Conservation (phyloP, 2,888 invertebrate genomes). For the Willowsia nigromaculata region DNA sequence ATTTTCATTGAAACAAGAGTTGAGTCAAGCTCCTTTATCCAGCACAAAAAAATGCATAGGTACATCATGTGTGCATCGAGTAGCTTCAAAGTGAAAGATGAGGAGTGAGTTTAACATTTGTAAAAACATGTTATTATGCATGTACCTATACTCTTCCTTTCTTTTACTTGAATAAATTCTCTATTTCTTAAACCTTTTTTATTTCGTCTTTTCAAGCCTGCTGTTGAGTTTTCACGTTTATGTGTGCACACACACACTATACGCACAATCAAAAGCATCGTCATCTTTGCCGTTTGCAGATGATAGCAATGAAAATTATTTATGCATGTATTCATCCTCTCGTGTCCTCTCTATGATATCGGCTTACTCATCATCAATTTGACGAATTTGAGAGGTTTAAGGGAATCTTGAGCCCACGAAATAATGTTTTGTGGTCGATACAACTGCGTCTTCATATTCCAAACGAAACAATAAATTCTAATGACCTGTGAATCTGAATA, state of each 20-base stretch:
- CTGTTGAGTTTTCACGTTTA: neutral
- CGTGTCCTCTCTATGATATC: constrained; percentile 10
- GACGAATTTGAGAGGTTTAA: constrained; percentile 2
- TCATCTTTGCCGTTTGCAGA: constrained; percentile 5
- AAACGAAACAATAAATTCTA: too few species aligned
- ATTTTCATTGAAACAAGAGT: constrained; percentile 63
- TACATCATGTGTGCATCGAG: neutral
- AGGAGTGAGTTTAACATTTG: neutral
- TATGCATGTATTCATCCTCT: constrained; percentile 3
- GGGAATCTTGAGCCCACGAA: neutral
- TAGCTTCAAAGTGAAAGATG: neutral
- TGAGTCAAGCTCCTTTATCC: neutral
- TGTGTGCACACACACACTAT: neutral
- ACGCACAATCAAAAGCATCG: neutral
- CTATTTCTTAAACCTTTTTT: neutral
- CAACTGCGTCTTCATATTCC: neutral
- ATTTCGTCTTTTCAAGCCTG: neutral
- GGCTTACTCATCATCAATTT: constrained; percentile 15
- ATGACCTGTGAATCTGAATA: too few species aligned
- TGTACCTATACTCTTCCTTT: neutral
- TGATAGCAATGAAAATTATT: neutral
- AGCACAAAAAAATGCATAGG: constrained; percentile 29
- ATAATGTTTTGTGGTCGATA: neutral
- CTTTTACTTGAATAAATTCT: neutral
- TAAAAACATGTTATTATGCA: constrained; percentile 16